Evolutionary conservation across 2,888 invertebrate genomes (phyloP), one percentile per base, ranked within the genome.

Genomic region (Clivina fossor): DNA sequence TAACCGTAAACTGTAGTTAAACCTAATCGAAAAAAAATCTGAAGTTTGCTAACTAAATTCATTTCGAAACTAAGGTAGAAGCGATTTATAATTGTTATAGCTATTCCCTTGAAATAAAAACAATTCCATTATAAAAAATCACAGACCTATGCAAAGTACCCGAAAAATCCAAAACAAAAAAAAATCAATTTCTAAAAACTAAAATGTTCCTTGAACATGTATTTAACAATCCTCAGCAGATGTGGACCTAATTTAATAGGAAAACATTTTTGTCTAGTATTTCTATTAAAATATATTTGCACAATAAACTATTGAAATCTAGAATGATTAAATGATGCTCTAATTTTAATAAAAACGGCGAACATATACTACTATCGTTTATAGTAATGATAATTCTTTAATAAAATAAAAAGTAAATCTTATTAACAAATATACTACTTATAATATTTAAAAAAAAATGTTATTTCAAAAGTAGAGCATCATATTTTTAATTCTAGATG

Each of bases 31-130:
- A 41, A 30, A 28, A 11, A 37, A 49, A 49, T 50, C 50, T 50
- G 15, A 55, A 35, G 35, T 47, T 55, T 55, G 47, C 55, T 55
- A 55, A 43, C n/a, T 4, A 24, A n/a, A 49, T 38, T 40, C 26
- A 47, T 55, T 55, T 44, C 32, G 46, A 47, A 51, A 37, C 38
- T 47, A 47, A 55, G 43, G 55, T 55, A 55, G 55, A 33, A 55
- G 55, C 55, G 55, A 55, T 55, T 55, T 55, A 55, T 55, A 55
- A 55, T 55, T 55, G 55, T 55, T 55, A 55, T 55, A 55, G 46
- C 44, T 46, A 54, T 46, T 46, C 33, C 55, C 55, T 47, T 47
- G 38, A 47, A 55, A 55, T 47, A 47, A 54, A 43, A 55, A 47
- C 54, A 54, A 54, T 30, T 55, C 35, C 47, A 55, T 40, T 32